Base-by-base conservation (phyloP, 2,113 vertebrate species). In the Daubentonia madagascariensis region DNA sequence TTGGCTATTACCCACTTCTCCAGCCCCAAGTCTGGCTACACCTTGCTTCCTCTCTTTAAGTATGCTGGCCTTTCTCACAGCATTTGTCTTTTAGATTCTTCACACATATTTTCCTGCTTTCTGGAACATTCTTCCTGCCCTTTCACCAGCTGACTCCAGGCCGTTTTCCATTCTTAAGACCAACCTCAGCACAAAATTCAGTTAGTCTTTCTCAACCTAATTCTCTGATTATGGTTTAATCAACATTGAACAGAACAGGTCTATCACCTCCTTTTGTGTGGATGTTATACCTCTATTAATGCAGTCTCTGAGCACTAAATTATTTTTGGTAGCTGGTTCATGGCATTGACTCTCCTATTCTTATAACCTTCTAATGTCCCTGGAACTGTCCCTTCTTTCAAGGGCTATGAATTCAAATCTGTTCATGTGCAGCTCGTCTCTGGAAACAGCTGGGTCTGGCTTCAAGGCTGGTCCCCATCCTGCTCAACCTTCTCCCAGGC, bases 251-350 rank as follows among this genome's bases (percentile, higher is more conserved):
- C 54, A 75, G 70, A 80, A 73, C 35, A 73, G 25, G 5, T 48
- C 87, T 61, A 40, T 89, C 40, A 37, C 45, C 93, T 73, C 59
- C 52, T 92, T 96, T 80, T 10, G 4, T 67, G 43, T 22, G 18
- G 37, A 85, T 7, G 17, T 61, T 73, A 78, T 57, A 45, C 45
- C 54, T 81, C 75, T 78, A 85, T 75, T 57, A 43, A 45, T 22
- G 30, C 6, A 89, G 76, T 68, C 85, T 96, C 83, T 70, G 52
- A 83, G 32, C 6, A 43, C 40, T 40, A 57, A 84, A 67, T 97
- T 92, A 70, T 50, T 79, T 95, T 90, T 87, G 79, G 75, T 83
- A 75, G 89, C 43, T 88, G 70, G 45, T 85, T 81, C 23, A 37
- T 57, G 65, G 59, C 61, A 80, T 48, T 40, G 57, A n/a, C 48